Percentiles rank a stretch among this genome's conserved stretches.
These are phyloP conservation scores for Patiria pectinifera DNA, from an alignment of 53 echinoderm and acorn worm genomes.

Conservation along the genomic window DNA sequence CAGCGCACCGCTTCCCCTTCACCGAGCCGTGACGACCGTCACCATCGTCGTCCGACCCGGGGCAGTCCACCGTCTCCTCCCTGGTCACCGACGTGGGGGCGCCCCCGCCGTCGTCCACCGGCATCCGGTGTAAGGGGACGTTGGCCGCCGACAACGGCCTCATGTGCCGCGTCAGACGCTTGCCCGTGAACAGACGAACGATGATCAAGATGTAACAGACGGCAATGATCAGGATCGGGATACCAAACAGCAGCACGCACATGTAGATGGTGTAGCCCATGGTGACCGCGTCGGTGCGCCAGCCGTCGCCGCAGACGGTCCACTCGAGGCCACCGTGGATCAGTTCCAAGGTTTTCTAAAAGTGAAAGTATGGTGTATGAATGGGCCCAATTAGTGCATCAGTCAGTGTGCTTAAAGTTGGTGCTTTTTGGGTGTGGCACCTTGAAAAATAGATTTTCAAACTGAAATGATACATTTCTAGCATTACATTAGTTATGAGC, in stretches of 20 bases:
- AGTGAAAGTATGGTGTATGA: not conserved
- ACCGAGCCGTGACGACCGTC: not conserved
- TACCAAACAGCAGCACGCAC: constrained; percentile 54
- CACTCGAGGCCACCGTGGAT: not conserved
- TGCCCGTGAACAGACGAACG: constrained; percentile 28
- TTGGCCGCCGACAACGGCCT: constrained; percentile 38
- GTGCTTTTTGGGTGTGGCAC: too few species aligned
- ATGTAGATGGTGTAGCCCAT: constrained; percentile 68
- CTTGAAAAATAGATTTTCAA: too few species aligned
- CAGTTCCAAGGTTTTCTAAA: not conserved
- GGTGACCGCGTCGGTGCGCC: constrained; percentile 38
- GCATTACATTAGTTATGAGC: too few species aligned
- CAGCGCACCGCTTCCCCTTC: not conserved
- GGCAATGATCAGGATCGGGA: constrained; percentile 61
- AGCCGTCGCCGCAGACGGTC: constrained; percentile 61
- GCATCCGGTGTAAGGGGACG: not conserved
- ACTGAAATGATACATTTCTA: too few species aligned
- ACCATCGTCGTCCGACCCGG: not conserved
- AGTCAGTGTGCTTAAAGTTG: too few species aligned
- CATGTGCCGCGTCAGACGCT: constrained; percentile 40
- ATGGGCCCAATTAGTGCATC: too few species aligned
- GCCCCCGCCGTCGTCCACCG: not conserved
- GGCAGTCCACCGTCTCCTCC: not conserved
- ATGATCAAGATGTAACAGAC: constrained; percentile 66
- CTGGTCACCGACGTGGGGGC: not conserved